These are phyloP conservation scores for Cinara cedri DNA, from an alignment of 2,888 invertebrate species.

Conservation along the genomic window DNA sequence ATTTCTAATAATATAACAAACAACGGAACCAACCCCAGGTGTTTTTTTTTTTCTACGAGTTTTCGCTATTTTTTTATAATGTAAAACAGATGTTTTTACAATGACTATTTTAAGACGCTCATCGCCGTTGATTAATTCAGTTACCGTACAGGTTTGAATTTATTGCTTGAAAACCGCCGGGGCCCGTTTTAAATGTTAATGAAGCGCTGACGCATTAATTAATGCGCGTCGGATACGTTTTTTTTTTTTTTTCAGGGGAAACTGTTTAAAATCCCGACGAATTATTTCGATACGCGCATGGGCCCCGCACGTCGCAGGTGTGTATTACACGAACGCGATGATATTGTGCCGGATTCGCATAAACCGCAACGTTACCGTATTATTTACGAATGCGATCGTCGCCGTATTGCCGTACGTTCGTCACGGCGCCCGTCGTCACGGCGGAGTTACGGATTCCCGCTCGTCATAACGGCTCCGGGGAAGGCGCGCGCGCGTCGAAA, in stretches of 20 bases:
- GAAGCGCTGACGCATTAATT: constrained; percentile 22
- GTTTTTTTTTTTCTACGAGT: not conserved
- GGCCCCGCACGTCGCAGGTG: too few species aligned
- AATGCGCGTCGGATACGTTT: not conserved
- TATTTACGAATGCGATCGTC: too few species aligned
- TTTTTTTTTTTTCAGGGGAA: not conserved
- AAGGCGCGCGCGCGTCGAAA: too few species aligned
- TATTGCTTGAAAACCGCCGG: constrained; percentile 24
- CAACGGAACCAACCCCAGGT: not conserved
- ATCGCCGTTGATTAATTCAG: constrained; percentile 16
- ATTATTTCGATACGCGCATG: too few species aligned
- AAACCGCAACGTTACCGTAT: too few species aligned
- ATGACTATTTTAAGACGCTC: constrained; percentile 9
- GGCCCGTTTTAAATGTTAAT: constrained; percentile 11
- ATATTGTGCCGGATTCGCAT: too few species aligned
- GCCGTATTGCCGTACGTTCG: too few species aligned
- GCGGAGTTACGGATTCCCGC: too few species aligned
- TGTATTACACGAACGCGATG: too few species aligned
- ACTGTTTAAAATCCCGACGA: constrained; percentile 5
- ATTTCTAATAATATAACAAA: constrained; percentile 15
- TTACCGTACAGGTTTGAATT: constrained; percentile 10
- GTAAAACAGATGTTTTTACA: constrained; percentile 30
- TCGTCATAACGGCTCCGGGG: too few species aligned
- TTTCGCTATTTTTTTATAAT: not conserved
- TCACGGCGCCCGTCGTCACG: too few species aligned